Evolutionary conservation across 2,113 vertebrate genomes (phyloP), one percentile per base, ranked within the genome.

Genomic region (Antigone vipio): DNA sequence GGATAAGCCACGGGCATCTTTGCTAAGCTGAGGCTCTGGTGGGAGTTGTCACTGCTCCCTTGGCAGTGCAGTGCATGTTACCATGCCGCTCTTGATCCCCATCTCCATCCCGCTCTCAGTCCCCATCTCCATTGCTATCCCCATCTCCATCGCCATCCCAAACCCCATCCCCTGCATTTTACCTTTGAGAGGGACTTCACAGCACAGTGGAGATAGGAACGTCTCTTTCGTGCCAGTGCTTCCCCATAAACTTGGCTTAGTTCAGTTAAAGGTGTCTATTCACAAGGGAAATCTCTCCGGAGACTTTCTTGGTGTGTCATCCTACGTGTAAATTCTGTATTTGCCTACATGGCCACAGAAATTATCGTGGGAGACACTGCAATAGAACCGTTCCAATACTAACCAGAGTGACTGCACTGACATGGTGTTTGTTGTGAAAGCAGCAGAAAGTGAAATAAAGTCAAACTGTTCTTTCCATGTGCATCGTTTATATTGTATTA

Each of bases 221-320:
- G 1, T 68, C 4, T 67, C 20, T 19, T 52, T 60, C 0, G 0
- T 24, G 34, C 47, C 35, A 66, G 29, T 2, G 0, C 38, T 76
- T 76, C 18, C 38, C 16, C 4, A 5, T 42, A n/a, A 66, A 21
- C 50, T 82, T 69, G 62, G 29, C 11, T 3, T 32, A 9, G 6
- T 66, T 66, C 17, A n/a, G 10, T 52, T 60, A 60, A 76, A 89
- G 32, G 7, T 56, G 19, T 62, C 32, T 40, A 3, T 63, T 82
- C 32, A 23, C 15, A 12, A 42, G 18, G 12, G 27, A n/a, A 77
- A 87, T 22, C 30, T 74, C 40, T 75, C 32, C 53, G 55, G 32
- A 21, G 66, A 9, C 15, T 40, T 63, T 52, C 35, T 40, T 16
- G 26, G 6, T 64, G 23, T 34, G 15, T 60, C 32, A 40, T 29